These are phyloP conservation scores for Bombus waltoni DNA, from an alignment of 1,140 invertebrate genomes.

Conservation along the genomic window DNA sequence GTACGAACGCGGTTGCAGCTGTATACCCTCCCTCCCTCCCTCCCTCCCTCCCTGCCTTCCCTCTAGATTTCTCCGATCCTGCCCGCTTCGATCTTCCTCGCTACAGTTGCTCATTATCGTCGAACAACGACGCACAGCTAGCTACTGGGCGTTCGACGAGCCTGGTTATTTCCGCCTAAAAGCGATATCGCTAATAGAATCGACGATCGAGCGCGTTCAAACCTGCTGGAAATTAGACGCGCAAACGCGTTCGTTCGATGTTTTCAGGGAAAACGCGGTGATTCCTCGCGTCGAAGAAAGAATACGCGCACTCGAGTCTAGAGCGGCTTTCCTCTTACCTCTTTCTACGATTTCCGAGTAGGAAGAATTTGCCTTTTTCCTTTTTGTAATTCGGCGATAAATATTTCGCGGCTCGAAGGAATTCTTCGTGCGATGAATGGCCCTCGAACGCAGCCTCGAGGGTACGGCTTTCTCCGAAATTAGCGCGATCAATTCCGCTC, in stretches of 20 bases:
- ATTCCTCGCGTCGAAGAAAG: neutral
- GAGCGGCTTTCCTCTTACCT: neutral
- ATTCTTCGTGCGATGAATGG: conserved; percentile 52
- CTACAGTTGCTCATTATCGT: conserved; percentile 56
- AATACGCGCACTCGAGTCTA: neutral
- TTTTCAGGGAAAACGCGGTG: neutral
- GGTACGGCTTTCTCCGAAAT: conserved; percentile 48
- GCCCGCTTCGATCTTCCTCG: conserved; percentile 6
- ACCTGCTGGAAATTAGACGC: conserved; percentile 32
- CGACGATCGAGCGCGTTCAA: conserved; percentile 17
- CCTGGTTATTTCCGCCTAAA: conserved; percentile 44
- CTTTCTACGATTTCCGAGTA: neutral
- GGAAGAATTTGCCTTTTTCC: neutral
- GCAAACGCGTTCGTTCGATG: neutral
- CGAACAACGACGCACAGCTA: conserved; percentile 14
- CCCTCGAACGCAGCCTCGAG: conserved; percentile 42
- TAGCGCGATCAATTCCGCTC: conserved; percentile 63
- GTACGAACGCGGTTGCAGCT: too few relatives aligned
- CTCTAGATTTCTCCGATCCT: too few relatives aligned
- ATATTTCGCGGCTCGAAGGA: conserved; percentile 43
- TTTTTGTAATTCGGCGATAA: conserved; percentile 34
- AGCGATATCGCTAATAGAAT: neutral
- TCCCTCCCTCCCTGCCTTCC: too few relatives aligned
- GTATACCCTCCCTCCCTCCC: neutral
- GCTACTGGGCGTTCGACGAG: neutral